Evolutionary conservation across 1,140 invertebrate genomes (phyloP), one percentile per base, ranked within the genome.

Genomic region (Cydia amplana): DNA sequence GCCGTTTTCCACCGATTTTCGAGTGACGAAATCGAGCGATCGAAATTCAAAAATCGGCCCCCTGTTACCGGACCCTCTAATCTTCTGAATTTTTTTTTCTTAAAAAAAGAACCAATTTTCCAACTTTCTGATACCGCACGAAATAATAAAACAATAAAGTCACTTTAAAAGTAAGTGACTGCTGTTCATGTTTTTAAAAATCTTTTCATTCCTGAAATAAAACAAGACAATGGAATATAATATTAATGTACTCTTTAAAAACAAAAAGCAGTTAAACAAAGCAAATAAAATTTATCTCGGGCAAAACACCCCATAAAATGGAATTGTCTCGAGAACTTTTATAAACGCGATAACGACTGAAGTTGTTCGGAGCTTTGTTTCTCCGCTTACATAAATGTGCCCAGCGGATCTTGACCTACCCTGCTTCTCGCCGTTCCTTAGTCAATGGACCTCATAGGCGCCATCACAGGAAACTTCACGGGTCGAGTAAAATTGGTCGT

Each of bases 281-380:
- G 87, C 79, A 83, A 87, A 93, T 87, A 89, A 90, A 91, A 91
- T 90, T 87, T 90, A 92, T 92, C 87, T 91, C 82, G 80, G 86
- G 83, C 87, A 90, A 91, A 92, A 91, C 91, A 91, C 91, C 90
- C 90, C 83, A 91, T 93, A 91, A 93, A 93, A 91, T 79, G 85
- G 84, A 90, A 91, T 89, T 86, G 90, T 90, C 90, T 90, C 87
- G 86, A 87, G 87, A 87, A 91, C 84, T 93, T 75, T 93, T 93
- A 91, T 93, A 93, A 93, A 89, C 84, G 90, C 89, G 91, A 93
- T 93, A 93, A 93, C 90, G 90, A 84, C 90, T 83, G 78, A 93
- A 93, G 88, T 93, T 92, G 88, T 89, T 86, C 89, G 78, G 81
- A 80, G 88, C 89, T 91, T 89, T 92, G 89, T 91, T 91, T 76